These are phyloP conservation scores for Tuberolachnus salignus DNA, from an alignment of 2,888 invertebrate species.

Conservation along the genomic window DNA sequence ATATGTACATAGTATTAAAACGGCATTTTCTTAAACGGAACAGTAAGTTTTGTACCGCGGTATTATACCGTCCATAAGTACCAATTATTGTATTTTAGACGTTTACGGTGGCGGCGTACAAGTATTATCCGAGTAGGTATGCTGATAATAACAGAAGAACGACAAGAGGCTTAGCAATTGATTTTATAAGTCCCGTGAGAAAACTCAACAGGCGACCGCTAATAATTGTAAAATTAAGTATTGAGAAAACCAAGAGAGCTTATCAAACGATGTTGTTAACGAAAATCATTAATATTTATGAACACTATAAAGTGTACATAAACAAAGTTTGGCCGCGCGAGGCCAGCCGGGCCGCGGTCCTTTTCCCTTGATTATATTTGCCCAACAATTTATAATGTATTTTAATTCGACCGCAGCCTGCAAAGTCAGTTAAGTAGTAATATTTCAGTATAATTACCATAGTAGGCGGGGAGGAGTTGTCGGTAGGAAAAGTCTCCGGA, in stretches of 20 bases:
- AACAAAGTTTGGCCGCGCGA: neutral
- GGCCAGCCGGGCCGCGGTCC: too few species aligned
- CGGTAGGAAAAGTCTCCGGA: too few species aligned
- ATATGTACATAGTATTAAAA: neutral
- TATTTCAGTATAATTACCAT: too few species aligned
- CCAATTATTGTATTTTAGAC: neutral
- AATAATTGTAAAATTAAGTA: conserved; percentile 50
- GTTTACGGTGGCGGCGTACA: neutral
- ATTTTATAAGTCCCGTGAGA: conserved; percentile 48
- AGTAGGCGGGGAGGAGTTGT: too few species aligned
- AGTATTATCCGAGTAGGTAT: neutral
- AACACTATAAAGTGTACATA: conserved; percentile 38
- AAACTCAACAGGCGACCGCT: conserved; percentile 47
- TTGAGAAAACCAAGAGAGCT: conserved; percentile 40
- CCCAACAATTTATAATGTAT: conserved; percentile 22
- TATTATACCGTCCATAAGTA: neutral
- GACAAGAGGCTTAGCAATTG: neutral
- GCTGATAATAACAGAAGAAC: neutral
- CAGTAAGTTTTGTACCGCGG: too few species aligned
- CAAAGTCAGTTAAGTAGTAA: too few species aligned
- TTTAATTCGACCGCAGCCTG: too few species aligned
- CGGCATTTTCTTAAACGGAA: neutral
- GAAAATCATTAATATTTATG: conserved; percentile 47
- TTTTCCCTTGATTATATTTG: too few species aligned
- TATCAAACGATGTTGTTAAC: conserved; percentile 26